These are phyloP conservation scores for Alectura lathami DNA, from an alignment of 2,113 vertebrate species.

Conservation along the genomic window DNA sequence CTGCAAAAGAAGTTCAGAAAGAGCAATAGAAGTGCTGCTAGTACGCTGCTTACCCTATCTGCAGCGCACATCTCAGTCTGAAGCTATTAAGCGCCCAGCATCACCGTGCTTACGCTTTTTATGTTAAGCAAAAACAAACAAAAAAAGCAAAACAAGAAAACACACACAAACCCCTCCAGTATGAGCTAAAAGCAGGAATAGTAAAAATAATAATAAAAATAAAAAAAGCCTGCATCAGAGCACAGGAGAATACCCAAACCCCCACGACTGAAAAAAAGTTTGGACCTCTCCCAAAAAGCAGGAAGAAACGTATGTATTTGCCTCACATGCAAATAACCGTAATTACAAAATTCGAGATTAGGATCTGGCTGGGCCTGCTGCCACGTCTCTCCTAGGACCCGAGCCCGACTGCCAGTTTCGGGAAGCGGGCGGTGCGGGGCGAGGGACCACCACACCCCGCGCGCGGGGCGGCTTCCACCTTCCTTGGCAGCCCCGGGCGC, in stretches of 20 bases:
- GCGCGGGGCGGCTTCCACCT: background rate
- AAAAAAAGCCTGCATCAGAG: background rate
- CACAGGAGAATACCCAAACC: background rate
- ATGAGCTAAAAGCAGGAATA: background rate
- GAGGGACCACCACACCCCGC: background rate
- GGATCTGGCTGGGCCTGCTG: background rate
- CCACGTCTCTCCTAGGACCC: background rate
- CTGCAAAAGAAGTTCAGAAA: background rate
- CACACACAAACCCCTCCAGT: background rate
- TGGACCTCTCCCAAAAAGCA: background rate
- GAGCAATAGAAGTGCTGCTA: background rate
- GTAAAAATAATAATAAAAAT: background rate
- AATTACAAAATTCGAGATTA: background rate
- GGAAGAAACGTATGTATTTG: background rate
- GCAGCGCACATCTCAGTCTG: background rate
- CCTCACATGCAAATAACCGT: background rate
- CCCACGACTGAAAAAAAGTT: background rate
- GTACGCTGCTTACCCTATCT: background rate
- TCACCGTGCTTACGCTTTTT: background rate
- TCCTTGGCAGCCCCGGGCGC: background rate
- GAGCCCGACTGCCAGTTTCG: background rate
- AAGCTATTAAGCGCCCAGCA: background rate
- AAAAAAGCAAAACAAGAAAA: background rate
- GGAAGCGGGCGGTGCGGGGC: background rate
- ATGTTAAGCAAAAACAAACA: background rate